Percentiles rank a stretch among this genome's conserved stretches.
These are phyloP conservation scores for Microcebus ravelobensis DNA, from an alignment of 2,113 vertebrate genomes.

Conservation along the genomic window DNA sequence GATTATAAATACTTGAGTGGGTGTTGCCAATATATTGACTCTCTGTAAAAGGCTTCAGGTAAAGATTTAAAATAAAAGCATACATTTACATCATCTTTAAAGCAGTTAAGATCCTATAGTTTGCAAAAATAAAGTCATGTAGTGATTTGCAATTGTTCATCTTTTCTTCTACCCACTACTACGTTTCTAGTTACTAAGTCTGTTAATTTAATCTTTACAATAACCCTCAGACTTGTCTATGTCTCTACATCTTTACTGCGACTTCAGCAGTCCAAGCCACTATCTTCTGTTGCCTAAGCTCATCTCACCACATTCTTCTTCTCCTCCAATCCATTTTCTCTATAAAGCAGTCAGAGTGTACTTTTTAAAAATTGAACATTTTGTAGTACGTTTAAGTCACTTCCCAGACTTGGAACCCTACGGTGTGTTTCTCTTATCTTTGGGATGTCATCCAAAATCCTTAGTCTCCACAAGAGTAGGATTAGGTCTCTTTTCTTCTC, in stretches of 20 bases:
- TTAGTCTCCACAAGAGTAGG: not conserved
- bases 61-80: conserved; percentile 8
- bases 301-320: not conserved
- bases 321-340: not conserved
- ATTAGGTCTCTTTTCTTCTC: not conserved
- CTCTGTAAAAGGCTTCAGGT: not conserved
- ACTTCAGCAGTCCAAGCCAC: not conserved
- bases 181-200: not conserved
- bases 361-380: not conserved
- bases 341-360: not conserved
- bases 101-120: not conserved
- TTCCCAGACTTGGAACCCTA: not conserved
- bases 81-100: not conserved
- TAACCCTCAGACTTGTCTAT: not conserved
- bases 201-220: not conserved
- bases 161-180: not conserved
- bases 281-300: not conserved
- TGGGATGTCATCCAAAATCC: not conserved
- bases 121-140: not conserved
- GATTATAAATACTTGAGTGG: not conserved
- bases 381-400: not conserved
- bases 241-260: not conserved
- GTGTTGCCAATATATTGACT: not conserved
- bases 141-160: not conserved
- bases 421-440: not conserved